Conservation (phyloP, 2,113 vertebrate species). For the Tychaedon coryphoeus region DNA sequence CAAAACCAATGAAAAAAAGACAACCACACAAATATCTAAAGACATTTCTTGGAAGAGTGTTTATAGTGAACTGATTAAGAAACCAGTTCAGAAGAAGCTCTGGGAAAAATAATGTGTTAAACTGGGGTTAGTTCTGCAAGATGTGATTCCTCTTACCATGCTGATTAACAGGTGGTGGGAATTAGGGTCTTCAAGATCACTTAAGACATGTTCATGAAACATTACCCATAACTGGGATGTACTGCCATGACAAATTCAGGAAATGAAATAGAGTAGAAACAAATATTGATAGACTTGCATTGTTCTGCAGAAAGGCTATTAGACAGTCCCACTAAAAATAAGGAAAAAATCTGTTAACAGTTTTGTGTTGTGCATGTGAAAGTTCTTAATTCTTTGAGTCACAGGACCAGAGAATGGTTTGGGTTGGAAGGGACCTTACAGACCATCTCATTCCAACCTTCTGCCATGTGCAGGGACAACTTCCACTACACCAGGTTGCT, state of each 20-base stretch:
- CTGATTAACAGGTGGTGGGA: neutral
- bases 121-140: neutral
- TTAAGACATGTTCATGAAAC: neutral
- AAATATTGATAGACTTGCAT: neutral
- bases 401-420: neutral
- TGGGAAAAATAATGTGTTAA: neutral
- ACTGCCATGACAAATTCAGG: neutral
- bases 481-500: neutral
- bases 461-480: neutral
- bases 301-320: neutral
- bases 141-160: neutral
- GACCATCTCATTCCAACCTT: neutral
- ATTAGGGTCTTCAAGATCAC: neutral
- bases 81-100: neutral
- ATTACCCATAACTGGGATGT: accelerated
- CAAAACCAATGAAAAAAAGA: neutral
- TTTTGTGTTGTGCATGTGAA: neutral
- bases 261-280: neutral
- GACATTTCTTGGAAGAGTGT: neutral
- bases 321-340: neutral
- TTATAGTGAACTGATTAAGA: neutral
- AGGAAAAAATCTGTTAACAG: neutral
- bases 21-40: neutral
- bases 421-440: neutral
- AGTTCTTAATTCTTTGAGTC: neutral